phyloP scores from a whole-genome alignment of 2,888 invertebrate species.

The Machimus atricapillus region DNA sequence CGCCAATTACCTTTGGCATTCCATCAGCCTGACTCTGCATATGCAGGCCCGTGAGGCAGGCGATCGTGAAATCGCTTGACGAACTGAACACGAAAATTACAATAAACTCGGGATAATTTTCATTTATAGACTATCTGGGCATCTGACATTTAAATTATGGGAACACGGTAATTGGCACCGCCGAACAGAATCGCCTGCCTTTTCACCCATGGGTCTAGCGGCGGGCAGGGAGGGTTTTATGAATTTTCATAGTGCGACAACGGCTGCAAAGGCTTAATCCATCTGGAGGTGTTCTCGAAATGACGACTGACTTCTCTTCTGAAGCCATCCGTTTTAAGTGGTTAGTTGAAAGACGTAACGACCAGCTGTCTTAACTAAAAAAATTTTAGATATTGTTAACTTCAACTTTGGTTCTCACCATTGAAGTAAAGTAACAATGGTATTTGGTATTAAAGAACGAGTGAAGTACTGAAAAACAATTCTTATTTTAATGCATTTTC shows the following conservation, averaged over 20 bases:
- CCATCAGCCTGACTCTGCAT: slow-evolving; percentile 23
- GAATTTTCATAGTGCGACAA: not conserved
- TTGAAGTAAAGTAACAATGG: not conserved
- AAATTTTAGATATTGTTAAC: too few relatives aligned
- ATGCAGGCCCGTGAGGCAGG: not conserved
- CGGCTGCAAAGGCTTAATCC: not conserved
- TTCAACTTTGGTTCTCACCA: not conserved
- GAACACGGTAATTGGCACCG: slow-evolving; percentile 24
- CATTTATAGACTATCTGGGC: slow-evolving; percentile 19
- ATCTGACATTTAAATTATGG: slow-evolving; percentile 34
- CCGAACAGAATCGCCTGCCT: not conserved
- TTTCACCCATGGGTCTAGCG: not conserved
- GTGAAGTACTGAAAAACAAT: too few relatives aligned
- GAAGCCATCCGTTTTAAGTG: not conserved
- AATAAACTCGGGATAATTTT: slow-evolving; percentile 34
- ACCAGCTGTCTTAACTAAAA: not conserved
- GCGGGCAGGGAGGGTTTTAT: not conserved
- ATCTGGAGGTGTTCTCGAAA: not conserved
- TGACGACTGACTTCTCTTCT: not conserved
- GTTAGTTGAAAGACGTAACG: not conserved
- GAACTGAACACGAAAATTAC: slow-evolving; percentile 38
- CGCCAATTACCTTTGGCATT: slow-evolving; percentile 31
- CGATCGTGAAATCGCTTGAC: slow-evolving; percentile 27
- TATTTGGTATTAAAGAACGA: too few relatives aligned
- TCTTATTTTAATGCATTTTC: too few relatives aligned